Evolutionary conservation across 2,113 vertebrate species (phyloP), one percentile per base, ranked within the genome.

Genomic region (Ceyx melanurus): DNA sequence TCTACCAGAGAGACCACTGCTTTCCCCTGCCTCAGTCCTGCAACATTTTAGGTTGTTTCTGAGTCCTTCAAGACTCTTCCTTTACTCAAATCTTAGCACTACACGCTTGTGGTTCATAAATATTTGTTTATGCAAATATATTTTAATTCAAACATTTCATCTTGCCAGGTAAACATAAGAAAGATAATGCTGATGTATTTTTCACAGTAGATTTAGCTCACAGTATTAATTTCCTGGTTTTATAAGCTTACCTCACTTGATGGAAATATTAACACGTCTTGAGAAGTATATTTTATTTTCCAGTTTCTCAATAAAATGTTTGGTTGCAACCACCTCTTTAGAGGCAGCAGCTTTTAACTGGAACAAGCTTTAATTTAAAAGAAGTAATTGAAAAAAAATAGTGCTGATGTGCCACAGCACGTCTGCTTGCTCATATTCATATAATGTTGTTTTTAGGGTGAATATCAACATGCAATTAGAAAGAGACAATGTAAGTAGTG

Each of bases 341-440:
- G 67, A 88, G 62, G 64, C 78, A 92, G 87, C 42, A 93, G 86
- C 23, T 88, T 95, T 89, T 94, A 95, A 94, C 46, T 90, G 87
- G 89, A 88, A 80, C 16, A 95, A 90, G 21, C 67, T 93, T 62
- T 94, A 91, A 94, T 93, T 16, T 86, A 85, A 96, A 93, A 89
- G 50, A 87, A 96, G 60, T 10, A n/a, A 75, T 40, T 60, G 82
- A 96, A 90, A 92, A 90, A 92, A 94, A 84, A 72, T 4, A 19
- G 28, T 66, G 45, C 26, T 65, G 31, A 82, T 33, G 57, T 75
- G 73, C 66, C 68, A 16, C 22, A 70, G 73, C 62, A 92, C 65
- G 71, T 48, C 15, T 1, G 6, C 78, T 92, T 88, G 78, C 72
- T 93, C 12, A 2, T 56, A 80, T 29, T 72, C 48, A 50, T 50